Evolutionary conservation across 1,140 invertebrate species (phyloP).

Genomic region (Macrobrachium rosenbergii): DNA sequence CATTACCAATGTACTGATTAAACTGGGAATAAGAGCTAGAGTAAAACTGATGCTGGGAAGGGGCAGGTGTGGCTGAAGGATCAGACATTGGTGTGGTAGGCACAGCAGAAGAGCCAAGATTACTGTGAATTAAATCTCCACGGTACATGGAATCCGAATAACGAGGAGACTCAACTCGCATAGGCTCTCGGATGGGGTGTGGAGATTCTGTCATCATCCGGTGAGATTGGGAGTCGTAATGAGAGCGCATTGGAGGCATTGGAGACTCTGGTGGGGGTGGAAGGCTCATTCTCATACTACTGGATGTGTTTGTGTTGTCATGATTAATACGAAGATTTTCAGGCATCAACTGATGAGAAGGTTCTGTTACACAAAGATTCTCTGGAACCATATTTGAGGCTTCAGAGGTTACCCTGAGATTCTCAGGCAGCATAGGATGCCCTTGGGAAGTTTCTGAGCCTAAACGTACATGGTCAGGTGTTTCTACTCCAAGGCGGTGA

Average conservation of each 20-base stretch:
- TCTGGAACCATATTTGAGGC: constrained; percentile 61
- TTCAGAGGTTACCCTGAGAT: constrained; percentile 55
- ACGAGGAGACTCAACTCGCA: constrained; percentile 60
- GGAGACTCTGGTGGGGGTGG: constrained; percentile 48
- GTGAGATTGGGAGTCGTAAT: constrained; percentile 54
- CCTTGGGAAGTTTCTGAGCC: constrained; percentile 53
- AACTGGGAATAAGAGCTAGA: constrained; percentile 39
- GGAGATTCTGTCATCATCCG: constrained; percentile 57
- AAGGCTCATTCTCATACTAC: constrained; percentile 42
- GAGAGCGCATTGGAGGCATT: constrained; percentile 49
- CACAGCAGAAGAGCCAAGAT: constrained; percentile 46
- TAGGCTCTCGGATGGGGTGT: constrained; percentile 33
- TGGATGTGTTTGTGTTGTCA: constrained; percentile 28
- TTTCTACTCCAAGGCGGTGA: constrained; percentile 45
- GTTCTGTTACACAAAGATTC: constrained; percentile 62
- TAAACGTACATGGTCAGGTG: constrained; percentile 49
- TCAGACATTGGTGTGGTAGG: constrained; percentile 56
- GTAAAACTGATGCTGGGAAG: constrained; percentile 52
- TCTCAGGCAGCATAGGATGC: constrained; percentile 59
- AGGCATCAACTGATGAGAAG: constrained; percentile 60
- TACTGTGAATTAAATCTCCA: constrained; percentile 52
- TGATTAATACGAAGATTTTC: constrained; percentile 60
- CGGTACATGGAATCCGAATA: constrained; percentile 55
- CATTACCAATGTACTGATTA: constrained; percentile 51
- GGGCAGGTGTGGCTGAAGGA: constrained; percentile 35